Evolutionary conservation across 37 sponge, comb jelly and placozoan species (phyloP), one percentile per base, ranked within the genome.

Genomic region (Crambe crambe): DNA sequence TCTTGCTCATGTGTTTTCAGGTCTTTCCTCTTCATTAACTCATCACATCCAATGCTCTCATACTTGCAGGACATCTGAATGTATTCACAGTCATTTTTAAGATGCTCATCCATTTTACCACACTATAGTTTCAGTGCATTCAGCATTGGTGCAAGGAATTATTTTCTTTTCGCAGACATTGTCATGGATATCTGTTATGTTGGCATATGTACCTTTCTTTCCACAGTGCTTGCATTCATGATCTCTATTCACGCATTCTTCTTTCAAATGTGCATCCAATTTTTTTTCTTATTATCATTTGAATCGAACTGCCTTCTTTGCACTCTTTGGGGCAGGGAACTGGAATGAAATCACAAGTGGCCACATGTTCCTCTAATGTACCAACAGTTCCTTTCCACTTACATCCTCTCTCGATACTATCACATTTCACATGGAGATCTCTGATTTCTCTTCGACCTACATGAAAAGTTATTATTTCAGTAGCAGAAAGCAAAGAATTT

Each of bases 271-370:
- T 21, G 20, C 26, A 12, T 30, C 66, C 0, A 82, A 35, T 60
- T 47, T 12, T 47, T 47, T 47, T 17, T 21, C n/a, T n/a, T n/a
- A n/a, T n/a, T n/a, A n/a, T n/a, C n/a, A n/a, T n/a, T n/a, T n/a
- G n/a, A n/a, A n/a, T n/a, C n/a, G 5, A 10, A 29, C 37, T 42
- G 17, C 25, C 34, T 5, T 31, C 12, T 47, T 12, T 47, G 64
- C 82, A 82, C 26, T 63, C 20, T 37, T 82, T 72, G 40, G 82
- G 35, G 64, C 82, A 82, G 31, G 43, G 64, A 8, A 82, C 40
- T 2, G 60, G 64, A 23, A 51, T 47, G 40, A 30, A 82, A 3
- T 40, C 64, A 62, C 82, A 82, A 0, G 20, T 8, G 20, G 60
- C 61, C 51, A 47, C 51, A 31, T 82, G 82, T 12, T 60, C 38